Percentiles rank a stretch among this genome's conserved stretches.
Conservation (phyloP, 2,888 invertebrate genomes). For the Drosophila nigricruria region DNA sequence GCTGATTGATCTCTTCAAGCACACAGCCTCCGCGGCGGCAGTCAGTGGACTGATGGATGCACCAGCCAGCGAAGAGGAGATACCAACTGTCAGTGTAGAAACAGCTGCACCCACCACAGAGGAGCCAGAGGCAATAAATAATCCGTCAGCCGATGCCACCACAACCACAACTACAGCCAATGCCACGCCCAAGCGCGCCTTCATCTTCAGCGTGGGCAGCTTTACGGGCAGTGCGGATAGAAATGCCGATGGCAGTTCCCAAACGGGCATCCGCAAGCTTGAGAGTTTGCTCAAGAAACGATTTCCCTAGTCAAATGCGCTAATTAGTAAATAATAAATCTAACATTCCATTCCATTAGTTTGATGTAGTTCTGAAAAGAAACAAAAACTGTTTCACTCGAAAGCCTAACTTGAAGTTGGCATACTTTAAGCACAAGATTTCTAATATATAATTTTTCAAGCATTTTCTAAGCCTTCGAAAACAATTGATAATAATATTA, state of each 20-base stretch:
- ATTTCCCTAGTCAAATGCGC: conserved; percentile 79
- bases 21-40: conserved; percentile 81
- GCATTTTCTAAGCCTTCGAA: not conserved
- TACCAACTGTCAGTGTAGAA: conserved; percentile 12
- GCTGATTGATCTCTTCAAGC: conserved; percentile 87
- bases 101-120: conserved; percentile 10
- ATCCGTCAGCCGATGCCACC: conserved; percentile 34
- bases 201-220: conserved; percentile 83
- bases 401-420: conserved; percentile 2
- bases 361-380: conserved; percentile 12
- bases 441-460: not conserved
- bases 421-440: conserved; percentile 6
- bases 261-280: conserved; percentile 86
- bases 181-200: conserved; percentile 82
- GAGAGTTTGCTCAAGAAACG: conserved; percentile 87
- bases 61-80: conserved; percentile 49
- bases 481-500: conserved; percentile 2
- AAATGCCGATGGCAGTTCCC: conserved; percentile 71
- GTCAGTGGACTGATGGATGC: conserved; percentile 64
- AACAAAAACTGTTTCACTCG: conserved; percentile 1
- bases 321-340: conserved; percentile 13
- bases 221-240: conserved; percentile 81
- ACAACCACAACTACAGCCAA: conserved; percentile 47
- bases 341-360: conserved; percentile 66
- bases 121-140: conserved; percentile 34